A percentile compares a stretch with the other conserved stretches of the same genome.
phyloP scores from a whole-genome alignment of 1,140 invertebrate genomes.

The Magallana angulata region DNA sequence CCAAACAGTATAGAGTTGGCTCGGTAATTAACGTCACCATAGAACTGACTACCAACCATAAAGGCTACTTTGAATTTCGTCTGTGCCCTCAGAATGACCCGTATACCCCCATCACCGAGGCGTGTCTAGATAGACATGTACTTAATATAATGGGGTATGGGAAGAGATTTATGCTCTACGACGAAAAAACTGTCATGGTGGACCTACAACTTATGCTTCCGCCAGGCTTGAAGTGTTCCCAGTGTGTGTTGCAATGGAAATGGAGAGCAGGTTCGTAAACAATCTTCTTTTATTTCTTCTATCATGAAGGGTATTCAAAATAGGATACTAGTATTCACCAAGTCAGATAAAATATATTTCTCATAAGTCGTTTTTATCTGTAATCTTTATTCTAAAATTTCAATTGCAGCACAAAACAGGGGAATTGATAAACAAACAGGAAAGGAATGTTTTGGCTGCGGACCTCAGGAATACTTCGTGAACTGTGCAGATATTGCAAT shows the following conservation, averaged over 20 bases:
- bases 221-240: conserved; percentile 63
- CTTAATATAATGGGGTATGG: conserved; percentile 74
- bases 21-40: conserved; percentile 78
- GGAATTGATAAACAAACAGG: conserved; percentile 61
- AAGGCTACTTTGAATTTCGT: conserved; percentile 82
- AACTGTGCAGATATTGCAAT: conserved; percentile 86
- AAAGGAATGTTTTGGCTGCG: conserved; percentile 76
- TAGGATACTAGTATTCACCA: no score
- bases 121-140: conserved; percentile 82
- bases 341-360: no score
- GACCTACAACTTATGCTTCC: conserved; percentile 65
- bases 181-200: conserved; percentile 49
- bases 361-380: background rate
- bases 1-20: conserved; percentile 60
- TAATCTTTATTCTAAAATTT: background rate
- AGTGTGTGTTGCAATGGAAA: conserved; percentile 74
- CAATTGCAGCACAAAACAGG: conserved; percentile 70
- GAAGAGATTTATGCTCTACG: conserved; percentile 53
- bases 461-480: conserved; percentile 83
- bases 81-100: conserved; percentile 70
- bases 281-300: no score
- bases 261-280: conserved; percentile 68
- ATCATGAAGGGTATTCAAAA: no score
- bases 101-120: conserved; percentile 77
- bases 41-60: conserved; percentile 94